Conservation (phyloP, 2,888 invertebrate genomes). For the Sphecodes monilicornis region DNA sequence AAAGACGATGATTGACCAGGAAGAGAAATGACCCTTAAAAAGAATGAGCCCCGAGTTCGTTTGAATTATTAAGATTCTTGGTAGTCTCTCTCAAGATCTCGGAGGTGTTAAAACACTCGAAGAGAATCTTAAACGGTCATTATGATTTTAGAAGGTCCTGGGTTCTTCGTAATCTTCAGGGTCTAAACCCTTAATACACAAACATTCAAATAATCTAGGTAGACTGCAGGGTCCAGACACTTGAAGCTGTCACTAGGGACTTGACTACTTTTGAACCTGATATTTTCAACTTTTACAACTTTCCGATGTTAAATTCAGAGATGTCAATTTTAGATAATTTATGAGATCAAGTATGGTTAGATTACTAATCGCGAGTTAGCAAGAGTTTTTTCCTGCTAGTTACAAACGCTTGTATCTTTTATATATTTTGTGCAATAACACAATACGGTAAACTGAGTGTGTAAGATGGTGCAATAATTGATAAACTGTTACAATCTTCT, state of each 20-base stretch:
- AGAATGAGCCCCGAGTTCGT: background rate
- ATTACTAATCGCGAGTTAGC: no score
- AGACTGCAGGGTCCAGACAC: background rate
- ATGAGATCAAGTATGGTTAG: no score
- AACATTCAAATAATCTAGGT: background rate
- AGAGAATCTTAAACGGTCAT: background rate
- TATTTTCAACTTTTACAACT: no score
- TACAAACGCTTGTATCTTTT: no score
- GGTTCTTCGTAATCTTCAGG: background rate
- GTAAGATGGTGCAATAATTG: no score
- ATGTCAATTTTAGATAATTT: no score
- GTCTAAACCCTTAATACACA: background rate
- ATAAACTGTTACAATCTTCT: no score
- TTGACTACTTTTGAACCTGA: background rate
- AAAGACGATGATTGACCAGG: background rate
- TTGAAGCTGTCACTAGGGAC: background rate
- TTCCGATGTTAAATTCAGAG: no score
- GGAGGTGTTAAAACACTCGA: background rate
- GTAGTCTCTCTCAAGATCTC: background rate
- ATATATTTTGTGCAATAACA: no score
- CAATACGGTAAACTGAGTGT: no score
- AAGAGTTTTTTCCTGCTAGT: no score
- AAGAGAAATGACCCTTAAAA: background rate
- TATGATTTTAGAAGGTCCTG: background rate
- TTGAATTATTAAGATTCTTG: background rate